Conservation (phyloP, 2,113 vertebrate genomes). For the Monarcha castaneiventris region DNA sequence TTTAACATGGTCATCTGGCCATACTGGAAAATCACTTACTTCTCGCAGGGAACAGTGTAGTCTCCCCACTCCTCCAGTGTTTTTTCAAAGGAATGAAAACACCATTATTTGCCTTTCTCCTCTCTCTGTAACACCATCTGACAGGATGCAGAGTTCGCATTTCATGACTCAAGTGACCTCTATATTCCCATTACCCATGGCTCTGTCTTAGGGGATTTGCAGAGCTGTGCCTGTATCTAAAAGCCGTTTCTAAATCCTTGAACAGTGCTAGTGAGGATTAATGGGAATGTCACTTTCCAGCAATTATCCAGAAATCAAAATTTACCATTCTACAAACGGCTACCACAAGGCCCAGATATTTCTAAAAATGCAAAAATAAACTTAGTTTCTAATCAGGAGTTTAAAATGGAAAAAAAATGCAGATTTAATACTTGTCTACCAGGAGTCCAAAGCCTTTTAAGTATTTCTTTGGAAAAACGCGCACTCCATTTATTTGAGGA, state of each 20-base stretch:
- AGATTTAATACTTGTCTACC: neutral
- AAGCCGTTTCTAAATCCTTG: conserved; percentile 9
- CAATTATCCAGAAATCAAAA: neutral
- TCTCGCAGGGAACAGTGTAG: neutral
- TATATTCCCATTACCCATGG: conserved; percentile 11
- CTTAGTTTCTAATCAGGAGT: neutral
- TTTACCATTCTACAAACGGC: neutral
- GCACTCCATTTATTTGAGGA: neutral
- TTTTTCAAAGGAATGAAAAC: neutral
- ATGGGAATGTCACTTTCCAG: neutral
- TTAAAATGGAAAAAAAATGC: neutral
- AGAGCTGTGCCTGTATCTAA: neutral
- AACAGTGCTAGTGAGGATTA: neutral
- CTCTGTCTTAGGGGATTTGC: neutral
- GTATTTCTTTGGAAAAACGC: neutral
- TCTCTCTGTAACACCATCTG: neutral
- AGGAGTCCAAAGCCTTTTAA: neutral
- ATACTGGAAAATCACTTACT: neutral
- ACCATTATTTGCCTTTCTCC: neutral
- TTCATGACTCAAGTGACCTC: conserved; percentile 20
- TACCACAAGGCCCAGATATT: neutral
- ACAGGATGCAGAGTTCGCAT: conserved; percentile 15
- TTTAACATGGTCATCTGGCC: neutral
- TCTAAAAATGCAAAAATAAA: neutral
- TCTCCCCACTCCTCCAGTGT: neutral